phyloP scores from a whole-genome alignment of 2,113 vertebrate species.

The Bubo blakistoni region DNA sequence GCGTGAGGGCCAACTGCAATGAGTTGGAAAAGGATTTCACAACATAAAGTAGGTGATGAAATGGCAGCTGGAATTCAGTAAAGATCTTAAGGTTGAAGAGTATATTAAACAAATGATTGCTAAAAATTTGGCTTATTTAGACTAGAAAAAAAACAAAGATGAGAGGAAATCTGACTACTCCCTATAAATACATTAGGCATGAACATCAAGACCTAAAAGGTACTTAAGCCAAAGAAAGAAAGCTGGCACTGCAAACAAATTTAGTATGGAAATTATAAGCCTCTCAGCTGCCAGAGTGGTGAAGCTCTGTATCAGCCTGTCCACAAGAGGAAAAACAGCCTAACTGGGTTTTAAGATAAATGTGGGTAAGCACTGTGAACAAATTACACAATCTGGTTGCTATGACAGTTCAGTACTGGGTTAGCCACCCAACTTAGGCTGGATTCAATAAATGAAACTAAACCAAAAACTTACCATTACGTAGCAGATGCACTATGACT shows the following conservation, averaged over 20 bases:
- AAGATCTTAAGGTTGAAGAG: neutral
- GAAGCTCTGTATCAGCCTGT: neutral
- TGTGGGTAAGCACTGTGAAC: slow-evolving; percentile 10
- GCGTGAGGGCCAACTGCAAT: neutral
- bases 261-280: neutral
- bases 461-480: neutral
- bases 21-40: neutral
- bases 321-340: slow-evolving; percentile 4
- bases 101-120: neutral
- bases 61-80: neutral
- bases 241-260: neutral
- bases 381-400: slow-evolving; percentile 50
- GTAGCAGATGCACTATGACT: neutral
- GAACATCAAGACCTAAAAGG: neutral
- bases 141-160: neutral
- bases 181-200: neutral
- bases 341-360: slow-evolving; percentile 11
- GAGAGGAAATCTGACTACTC: neutral
- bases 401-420: slow-evolving; percentile 45
- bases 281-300: neutral
- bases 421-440: neutral
- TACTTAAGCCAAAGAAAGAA: neutral
- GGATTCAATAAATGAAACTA: neutral
- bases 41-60: neutral
- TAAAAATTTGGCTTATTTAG: neutral